These are phyloP conservation scores for Periophthalmus modestus DNA, from an alignment of 2,113 vertebrate genomes.

Conservation along the genomic window DNA sequence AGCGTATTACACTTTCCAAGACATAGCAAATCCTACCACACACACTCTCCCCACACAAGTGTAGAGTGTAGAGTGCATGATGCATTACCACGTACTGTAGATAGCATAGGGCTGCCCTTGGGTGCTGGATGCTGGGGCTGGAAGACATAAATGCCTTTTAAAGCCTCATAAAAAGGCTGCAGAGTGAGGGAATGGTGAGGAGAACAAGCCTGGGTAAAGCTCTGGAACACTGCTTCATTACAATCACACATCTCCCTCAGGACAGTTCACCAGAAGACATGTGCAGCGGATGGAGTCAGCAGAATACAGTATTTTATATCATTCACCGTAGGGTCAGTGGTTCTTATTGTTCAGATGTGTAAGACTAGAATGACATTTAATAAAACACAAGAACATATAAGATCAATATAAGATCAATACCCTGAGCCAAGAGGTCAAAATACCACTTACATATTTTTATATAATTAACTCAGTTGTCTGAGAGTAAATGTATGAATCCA, in stretches of 20 bases:
- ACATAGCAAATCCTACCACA: too few species aligned
- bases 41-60: too few species aligned
- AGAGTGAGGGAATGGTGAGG: neutral
- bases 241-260: constrained; percentile 5
- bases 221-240: constrained; percentile 14
- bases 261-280: constrained; percentile 4
- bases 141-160: constrained; percentile 11
- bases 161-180: constrained; percentile 10
- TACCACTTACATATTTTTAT: too few species aligned
- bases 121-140: neutral
- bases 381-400: too few species aligned
- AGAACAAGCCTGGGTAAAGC: constrained; percentile 8
- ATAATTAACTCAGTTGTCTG: too few species aligned
- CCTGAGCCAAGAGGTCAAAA: too few species aligned
- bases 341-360: neutral
- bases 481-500: too few species aligned
- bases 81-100: neutral
- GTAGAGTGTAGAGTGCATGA: neutral
- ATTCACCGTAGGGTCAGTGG: neutral
- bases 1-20: too few species aligned
- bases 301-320: neutral
- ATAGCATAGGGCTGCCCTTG: constrained; percentile 10
- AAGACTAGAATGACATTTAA: too few species aligned
- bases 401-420: too few species aligned
- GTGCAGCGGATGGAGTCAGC: neutral